A percentile compares a stretch with the other conserved stretches of the same genome.
Conservation (phyloP, 2,113 vertebrate genomes). For the Microcebus jonahi region DNA sequence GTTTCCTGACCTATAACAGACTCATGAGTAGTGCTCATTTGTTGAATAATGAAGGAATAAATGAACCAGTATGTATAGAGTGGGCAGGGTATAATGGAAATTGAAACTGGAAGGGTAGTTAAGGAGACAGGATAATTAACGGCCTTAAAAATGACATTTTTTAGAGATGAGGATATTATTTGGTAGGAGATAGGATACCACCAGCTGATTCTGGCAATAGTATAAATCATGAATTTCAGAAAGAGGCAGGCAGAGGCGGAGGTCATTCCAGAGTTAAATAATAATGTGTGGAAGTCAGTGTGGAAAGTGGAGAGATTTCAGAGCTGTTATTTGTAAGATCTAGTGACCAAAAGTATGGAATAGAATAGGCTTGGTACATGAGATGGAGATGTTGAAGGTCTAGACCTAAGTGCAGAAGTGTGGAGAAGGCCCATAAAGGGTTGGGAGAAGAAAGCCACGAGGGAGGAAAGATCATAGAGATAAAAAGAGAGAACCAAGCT, state of each 20-base stretch:
- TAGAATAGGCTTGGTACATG: background rate
- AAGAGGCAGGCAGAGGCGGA: background rate
- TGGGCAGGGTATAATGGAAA: background rate
- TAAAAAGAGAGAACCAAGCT: background rate
- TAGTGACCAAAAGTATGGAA: background rate
- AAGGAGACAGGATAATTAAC: background rate
- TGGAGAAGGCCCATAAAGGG: background rate
- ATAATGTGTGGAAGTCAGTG: background rate
- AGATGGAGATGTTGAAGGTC: background rate
- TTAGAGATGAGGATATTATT: background rate
- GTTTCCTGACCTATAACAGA: background rate
- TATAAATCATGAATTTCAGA: background rate
- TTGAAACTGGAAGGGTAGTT: background rate
- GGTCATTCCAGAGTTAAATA: background rate
- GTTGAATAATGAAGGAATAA: background rate
- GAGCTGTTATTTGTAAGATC: background rate
- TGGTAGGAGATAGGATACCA: background rate
- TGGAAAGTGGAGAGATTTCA: background rate
- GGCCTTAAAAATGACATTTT: background rate
- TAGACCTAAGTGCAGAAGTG: background rate
- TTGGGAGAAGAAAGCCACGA: background rate
- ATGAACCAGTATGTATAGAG: background rate
- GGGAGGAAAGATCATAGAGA: background rate
- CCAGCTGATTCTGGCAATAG: background rate
- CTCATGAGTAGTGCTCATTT: background rate